A percentile compares a stretch with the other conserved stretches of the same genome.
These are phyloP conservation scores for Epistrophella euchroma DNA, from an alignment of 2,888 invertebrate species.

Conservation along the genomic window DNA sequence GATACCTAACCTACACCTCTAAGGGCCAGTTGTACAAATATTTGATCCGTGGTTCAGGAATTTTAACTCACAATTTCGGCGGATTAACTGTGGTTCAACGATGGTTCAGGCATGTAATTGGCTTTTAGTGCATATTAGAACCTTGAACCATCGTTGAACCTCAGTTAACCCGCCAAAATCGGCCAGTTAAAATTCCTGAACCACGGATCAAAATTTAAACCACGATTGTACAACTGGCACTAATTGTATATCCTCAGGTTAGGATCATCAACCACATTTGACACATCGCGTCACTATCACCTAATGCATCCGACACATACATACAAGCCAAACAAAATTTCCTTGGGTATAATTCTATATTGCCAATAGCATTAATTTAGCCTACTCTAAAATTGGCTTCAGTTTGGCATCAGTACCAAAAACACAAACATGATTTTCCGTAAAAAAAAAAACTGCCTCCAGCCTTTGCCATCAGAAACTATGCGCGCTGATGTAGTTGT, in stretches of 20 bases:
- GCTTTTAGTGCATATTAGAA: too few relatives aligned
- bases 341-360: conserved; percentile 21
- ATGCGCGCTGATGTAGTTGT: not conserved
- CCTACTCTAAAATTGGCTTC: conserved; percentile 7
- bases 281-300: not conserved
- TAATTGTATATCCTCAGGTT: not conserved
- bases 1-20: too few relatives aligned
- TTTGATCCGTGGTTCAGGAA: too few relatives aligned
- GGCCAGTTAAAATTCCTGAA: too few relatives aligned
- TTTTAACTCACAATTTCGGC: too few relatives aligned
- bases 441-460: not conserved
- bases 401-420: conserved; percentile 15
- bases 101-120: too few relatives aligned
- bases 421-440: conserved; percentile 29
- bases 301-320: not conserved
- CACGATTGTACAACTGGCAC: too few relatives aligned
- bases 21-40: too few relatives aligned
- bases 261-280: conserved; percentile 8
- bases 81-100: too few relatives aligned
- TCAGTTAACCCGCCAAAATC: too few relatives aligned
- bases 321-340: conserved; percentile 23
- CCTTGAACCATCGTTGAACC: too few relatives aligned
- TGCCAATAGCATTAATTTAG: conserved; percentile 58
- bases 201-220: too few relatives aligned
- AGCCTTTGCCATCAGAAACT: conserved; percentile 10